A percentile compares a stretch with the other conserved stretches of the same genome.
These are phyloP conservation scores for Limanda limanda DNA, from an alignment of 2,113 vertebrate species.

Conservation along the genomic window DNA sequence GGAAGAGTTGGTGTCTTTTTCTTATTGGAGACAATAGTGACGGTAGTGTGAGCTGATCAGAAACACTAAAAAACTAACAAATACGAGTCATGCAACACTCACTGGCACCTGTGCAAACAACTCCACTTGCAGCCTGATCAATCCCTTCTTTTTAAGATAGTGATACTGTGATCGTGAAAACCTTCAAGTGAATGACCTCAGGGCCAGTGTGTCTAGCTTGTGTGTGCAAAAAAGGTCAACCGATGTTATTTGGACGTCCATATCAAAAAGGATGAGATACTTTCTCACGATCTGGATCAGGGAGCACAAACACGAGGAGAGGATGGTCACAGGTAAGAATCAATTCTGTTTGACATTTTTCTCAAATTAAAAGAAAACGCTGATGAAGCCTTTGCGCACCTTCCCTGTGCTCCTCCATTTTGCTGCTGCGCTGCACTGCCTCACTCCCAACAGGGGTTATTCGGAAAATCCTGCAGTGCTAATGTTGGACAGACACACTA, in stretches of 20 bases:
- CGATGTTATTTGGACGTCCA: conserved; percentile 66
- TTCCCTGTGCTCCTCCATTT: background rate
- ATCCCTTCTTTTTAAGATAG: conserved; percentile 80
- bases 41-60: background rate
- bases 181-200: conserved; percentile 78
- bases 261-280: conserved; percentile 83
- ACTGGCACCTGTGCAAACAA: conserved; percentile 88
- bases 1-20: conserved; percentile 6
- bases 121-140: conserved; percentile 63
- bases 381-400: background rate
- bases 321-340: conserved; percentile 16
- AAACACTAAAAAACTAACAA: background rate
- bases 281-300: conserved; percentile 61
- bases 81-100: too few relatives aligned
- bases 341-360: background rate
- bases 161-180: conserved; percentile 76
- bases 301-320: background rate
- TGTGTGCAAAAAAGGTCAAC: conserved; percentile 63
- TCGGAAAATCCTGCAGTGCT: conserved; percentile 41
- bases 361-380: background rate
- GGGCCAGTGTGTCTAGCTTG: conserved; percentile 57
- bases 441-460: conserved; percentile 41
- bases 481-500: conserved; percentile 20
- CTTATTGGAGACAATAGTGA: conserved; percentile 7
- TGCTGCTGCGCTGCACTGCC: background rate